Percentiles rank a stretch among this genome's conserved stretches.
phyloP scores from a whole-genome alignment of 1,140 invertebrate genomes.

The Pinna nobilis region DNA sequence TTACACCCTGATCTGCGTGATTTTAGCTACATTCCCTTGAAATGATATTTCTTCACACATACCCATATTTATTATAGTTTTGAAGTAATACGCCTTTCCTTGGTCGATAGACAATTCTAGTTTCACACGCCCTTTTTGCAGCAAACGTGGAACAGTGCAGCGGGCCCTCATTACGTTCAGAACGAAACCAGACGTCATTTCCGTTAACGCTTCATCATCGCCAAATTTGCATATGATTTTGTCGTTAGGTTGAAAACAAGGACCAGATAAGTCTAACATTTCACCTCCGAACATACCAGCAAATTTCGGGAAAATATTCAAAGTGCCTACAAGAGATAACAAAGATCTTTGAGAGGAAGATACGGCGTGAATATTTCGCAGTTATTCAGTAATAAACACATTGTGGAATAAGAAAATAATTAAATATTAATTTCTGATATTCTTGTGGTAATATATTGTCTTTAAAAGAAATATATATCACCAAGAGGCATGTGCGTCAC shows the following conservation, averaged over 20 bases:
- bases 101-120: slow-evolving; percentile 9
- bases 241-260: background rate
- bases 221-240: slow-evolving; percentile 4
- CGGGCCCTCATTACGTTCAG: background rate
- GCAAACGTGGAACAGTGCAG: slow-evolving; percentile 3
- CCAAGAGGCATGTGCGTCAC: too few relatives aligned
- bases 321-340: background rate
- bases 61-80: too few relatives aligned
- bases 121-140: background rate
- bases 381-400: too few relatives aligned
- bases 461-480: too few relatives aligned
- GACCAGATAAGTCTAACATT: slow-evolving; percentile 15
- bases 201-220: background rate
- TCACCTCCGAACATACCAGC: slow-evolving; percentile 11
- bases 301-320: background rate
- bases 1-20: too few relatives aligned
- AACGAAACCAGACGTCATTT: background rate
- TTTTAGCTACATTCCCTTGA: too few relatives aligned
- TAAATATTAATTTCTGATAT: too few relatives aligned
- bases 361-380: too few relatives aligned
- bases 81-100: background rate
- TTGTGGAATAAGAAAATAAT: too few relatives aligned
- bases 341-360: too few relatives aligned
- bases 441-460: too few relatives aligned
- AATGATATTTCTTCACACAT: background rate